Percentiles rank a stretch among this genome's conserved stretches.
Evolutionary conservation across 1,140 invertebrate genomes (phyloP).

Genomic region (Heliconius himera): DNA sequence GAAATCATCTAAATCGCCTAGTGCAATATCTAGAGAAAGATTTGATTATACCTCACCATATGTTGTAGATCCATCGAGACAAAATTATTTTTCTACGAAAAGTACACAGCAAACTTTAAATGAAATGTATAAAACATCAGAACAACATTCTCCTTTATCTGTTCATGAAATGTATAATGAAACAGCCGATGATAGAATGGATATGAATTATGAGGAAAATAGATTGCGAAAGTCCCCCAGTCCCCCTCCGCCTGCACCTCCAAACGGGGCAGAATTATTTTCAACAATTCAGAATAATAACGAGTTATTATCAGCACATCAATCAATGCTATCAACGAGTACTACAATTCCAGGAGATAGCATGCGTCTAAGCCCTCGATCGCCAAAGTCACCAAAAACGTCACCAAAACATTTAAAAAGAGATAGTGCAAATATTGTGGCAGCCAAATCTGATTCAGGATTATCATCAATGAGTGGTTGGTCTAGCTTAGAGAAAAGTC

Average conservation of each 20-base stretch:
- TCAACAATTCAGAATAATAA: constrained; percentile 66
- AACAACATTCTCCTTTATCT: constrained; percentile 84
- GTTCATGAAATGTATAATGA: constrained; percentile 85
- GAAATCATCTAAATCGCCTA: constrained; percentile 77
- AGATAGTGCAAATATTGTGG: constrained; percentile 84
- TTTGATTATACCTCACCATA: constrained; percentile 76
- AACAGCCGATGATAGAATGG: constrained; percentile 80
- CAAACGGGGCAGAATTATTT: constrained; percentile 81
- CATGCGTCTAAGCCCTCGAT: constrained; percentile 85
- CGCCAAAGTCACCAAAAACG: constrained; percentile 88
- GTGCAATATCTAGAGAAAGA: constrained; percentile 75
- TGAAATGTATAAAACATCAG: constrained; percentile 70
- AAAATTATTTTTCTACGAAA: constrained; percentile 68
- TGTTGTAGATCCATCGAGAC: constrained; percentile 61
- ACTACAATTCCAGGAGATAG: constrained; percentile 70
- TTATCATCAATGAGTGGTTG: constrained; percentile 93
- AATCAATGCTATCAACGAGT: constrained; percentile 62
- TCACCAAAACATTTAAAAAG: constrained; percentile 88
- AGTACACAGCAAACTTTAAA: constrained; percentile 56
- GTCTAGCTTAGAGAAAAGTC: constrained; percentile 92
- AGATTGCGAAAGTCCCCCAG: constrained; percentile 83
- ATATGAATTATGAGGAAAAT: constrained; percentile 81
- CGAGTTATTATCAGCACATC: constrained; percentile 52
- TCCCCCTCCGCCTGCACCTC: constrained; percentile 91
- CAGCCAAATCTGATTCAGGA: constrained; percentile 91